These are phyloP conservation scores for Siderastrea siderea DNA, from an alignment of 92 coral and sea anemone species.

Conservation along the genomic window DNA sequence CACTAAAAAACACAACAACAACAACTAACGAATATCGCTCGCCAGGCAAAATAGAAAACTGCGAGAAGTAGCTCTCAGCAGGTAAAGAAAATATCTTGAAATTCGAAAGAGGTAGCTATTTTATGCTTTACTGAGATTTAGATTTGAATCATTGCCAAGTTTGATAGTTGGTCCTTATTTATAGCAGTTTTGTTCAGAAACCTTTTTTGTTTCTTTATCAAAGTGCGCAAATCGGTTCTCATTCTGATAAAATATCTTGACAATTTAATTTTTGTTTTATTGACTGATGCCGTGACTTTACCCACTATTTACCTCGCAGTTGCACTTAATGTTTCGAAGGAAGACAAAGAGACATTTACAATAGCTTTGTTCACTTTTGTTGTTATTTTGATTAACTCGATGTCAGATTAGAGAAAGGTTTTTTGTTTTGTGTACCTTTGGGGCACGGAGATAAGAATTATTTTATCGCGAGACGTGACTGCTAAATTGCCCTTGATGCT, in stretches of 20 bases:
- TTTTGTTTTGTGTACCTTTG: not conserved
- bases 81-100: not conserved
- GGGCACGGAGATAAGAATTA: not conserved
- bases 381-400: not conserved
- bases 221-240: not conserved
- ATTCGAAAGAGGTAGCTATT: not conserved
- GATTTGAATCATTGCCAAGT: no score
- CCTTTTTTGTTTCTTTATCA: not conserved
- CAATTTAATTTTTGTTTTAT: not conserved
- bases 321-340: not conserved
- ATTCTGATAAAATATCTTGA: not conserved
- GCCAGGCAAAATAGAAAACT: not conserved
- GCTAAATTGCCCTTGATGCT: no score
- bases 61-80: not conserved
- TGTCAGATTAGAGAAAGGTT: not conserved
- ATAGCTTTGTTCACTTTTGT: not conserved
- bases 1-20: no score
- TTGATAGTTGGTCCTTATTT: not conserved
- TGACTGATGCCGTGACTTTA: not conserved
- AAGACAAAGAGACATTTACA: not conserved
- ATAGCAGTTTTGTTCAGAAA: not conserved
- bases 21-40: not conserved
- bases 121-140: not conserved
- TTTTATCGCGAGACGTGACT: slow-evolving; percentile 1
- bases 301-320: slow-evolving; percentile 15